A percentile compares a stretch with the other conserved stretches of the same genome.
These are phyloP conservation scores for Sinella curviseta DNA, from an alignment of 1,140 invertebrate species.

Conservation along the genomic window DNA sequence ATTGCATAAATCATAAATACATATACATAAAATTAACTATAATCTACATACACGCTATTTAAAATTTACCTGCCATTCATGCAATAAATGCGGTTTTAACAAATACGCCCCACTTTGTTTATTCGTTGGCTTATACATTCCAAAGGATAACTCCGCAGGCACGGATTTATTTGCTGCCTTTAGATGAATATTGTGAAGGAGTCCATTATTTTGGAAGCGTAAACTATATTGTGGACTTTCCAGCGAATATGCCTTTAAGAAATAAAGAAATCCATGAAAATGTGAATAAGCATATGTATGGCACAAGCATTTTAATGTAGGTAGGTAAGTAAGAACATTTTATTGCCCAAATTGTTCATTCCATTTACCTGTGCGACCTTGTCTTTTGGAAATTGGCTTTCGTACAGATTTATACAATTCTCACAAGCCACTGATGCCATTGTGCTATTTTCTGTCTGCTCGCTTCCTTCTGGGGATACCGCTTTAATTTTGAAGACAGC, in stretches of 20 bases:
- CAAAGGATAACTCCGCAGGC: neutral
- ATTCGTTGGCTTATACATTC: neutral
- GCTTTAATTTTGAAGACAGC: slow-evolving; percentile 67
- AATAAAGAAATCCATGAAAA: neutral
- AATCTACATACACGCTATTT: neutral
- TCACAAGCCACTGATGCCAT: neutral
- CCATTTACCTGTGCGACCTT: too few species aligned
- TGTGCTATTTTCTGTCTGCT: neutral
- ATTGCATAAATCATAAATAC: neutral
- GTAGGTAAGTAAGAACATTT: too few species aligned
- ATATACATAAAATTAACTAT: neutral
- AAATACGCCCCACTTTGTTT: slow-evolving; percentile 17
- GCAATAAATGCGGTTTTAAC: neutral
- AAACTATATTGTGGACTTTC: neutral
- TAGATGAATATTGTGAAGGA: neutral
- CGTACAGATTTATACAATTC: neutral
- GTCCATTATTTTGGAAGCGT: neutral
- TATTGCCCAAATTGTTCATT: too few species aligned
- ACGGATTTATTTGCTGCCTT: neutral
- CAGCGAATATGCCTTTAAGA: neutral
- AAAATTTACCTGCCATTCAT: neutral
- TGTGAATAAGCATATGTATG: too few species aligned
- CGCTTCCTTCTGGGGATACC: slow-evolving; percentile 47
- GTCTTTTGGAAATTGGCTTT: too few species aligned
- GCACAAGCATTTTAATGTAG: too few species aligned